A percentile compares a stretch with the other conserved stretches of the same genome.
Evolutionary conservation across 2,113 vertebrate genomes (phyloP).

Genomic region (Notarius quadriscutis): DNA sequence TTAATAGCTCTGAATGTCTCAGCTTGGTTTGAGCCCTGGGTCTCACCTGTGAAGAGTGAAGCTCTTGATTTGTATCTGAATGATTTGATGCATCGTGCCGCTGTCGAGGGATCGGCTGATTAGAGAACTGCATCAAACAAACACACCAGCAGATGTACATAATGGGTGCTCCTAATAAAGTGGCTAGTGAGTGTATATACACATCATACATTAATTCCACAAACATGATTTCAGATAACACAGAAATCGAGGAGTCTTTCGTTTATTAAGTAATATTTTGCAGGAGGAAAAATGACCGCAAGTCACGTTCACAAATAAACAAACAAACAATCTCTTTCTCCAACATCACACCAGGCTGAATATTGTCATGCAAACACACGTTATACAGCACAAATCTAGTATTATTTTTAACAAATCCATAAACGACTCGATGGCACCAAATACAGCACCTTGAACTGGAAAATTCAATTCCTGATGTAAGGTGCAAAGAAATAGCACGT

Average conservation of each 20-base stretch:
- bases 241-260: not conserved
- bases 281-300: not conserved
- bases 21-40: no score
- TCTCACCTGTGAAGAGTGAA: no score
- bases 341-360: constrained; percentile 7
- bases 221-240: not conserved
- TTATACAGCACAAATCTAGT: not conserved
- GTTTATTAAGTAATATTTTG: constrained; percentile 14
- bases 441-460: constrained; percentile 9
- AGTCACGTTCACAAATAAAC: not conserved
- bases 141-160: no score
- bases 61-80: no score
- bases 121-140: no score
- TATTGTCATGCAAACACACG: not conserved
- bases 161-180: no score
- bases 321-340: not conserved
- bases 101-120: no score
- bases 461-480: not conserved
- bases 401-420: constrained; percentile 3
- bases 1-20: no score
- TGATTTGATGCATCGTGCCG: no score
- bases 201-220: not conserved
- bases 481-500: not conserved
- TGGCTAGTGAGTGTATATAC: not conserved
- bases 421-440: not conserved